phyloP scores from a whole-genome alignment of 2,797 vertebrate genomes.

The Platyrinchus mystaceus region DNA sequence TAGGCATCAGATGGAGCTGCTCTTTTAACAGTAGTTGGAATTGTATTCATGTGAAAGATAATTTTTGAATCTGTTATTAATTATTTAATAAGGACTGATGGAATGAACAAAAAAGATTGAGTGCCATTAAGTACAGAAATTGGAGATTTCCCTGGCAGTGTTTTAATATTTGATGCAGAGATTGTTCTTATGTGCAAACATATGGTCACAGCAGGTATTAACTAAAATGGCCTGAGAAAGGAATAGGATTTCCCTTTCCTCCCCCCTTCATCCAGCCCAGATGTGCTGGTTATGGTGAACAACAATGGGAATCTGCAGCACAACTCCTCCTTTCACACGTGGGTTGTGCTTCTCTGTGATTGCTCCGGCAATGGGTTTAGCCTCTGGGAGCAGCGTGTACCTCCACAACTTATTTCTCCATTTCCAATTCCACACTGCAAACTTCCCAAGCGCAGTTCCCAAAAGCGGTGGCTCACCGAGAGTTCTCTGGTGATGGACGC shows the following conservation, averaged over 20 bases:
- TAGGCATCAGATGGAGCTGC: not conserved
- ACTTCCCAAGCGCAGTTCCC: rapidly evolving
- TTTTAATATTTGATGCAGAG: conserved; percentile 31
- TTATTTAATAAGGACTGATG: not conserved
- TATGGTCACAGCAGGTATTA: not conserved
- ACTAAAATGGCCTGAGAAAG: not conserved
- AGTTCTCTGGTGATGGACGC: not conserved
- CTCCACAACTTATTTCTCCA: not conserved
- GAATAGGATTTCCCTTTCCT: not conserved
- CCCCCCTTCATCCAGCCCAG: rapidly evolving
- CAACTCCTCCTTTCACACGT: not conserved
- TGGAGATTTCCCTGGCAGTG: not conserved
- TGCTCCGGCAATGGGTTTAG: not conserved
- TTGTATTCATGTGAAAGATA: not conserved
- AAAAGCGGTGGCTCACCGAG: not conserved
- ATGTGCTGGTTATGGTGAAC: not conserved
- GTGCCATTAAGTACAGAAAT: not conserved
- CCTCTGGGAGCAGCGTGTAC: not conserved
- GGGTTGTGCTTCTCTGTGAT: rapidly evolving
- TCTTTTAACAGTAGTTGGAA: not conserved
- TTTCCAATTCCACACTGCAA: not conserved
- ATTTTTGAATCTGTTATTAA: not conserved
- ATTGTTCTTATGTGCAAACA: not conserved
- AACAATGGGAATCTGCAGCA: not conserved
- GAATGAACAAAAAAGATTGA: not conserved